Base-by-base conservation (phyloP, 2,888 invertebrate species). In the Pterostichus niger region DNA sequence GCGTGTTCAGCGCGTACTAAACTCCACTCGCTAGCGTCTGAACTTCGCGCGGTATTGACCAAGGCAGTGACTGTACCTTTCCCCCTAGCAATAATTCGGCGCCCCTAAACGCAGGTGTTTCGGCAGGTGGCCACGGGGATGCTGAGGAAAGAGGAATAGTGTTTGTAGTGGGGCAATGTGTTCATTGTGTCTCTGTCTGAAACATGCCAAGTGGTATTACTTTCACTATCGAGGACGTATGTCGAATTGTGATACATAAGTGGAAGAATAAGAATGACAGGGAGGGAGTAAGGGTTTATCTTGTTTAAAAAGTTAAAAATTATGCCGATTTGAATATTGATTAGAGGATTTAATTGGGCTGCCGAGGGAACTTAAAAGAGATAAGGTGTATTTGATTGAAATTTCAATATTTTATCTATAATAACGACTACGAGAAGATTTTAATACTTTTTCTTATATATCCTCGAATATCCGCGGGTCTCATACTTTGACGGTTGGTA, bases 41-140 rank as follows among this genome's bases (percentile, higher is more conserved):
- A 24, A 15, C 49, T 31, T 11, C 75, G 64, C 64, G 64, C 64
- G 31, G 33, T 75, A 75, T 75, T 52, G 75, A 75, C 75, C 75
- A 75, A 75, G 40, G 52, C 81, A 64, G 54, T 24, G 49, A 68
- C 15, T 40, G 13, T 56, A 56, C 56, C 56, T 56, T 77, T 77
- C 56, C 68, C 68, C 49, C 13, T 52, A 49, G 68, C 52, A 35
- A 44, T 52, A 46, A 61, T 64, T 59, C 46, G 64, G 80, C 80
- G 68, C 80, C 78, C 77, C 77, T 77, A 77, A 15, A 56, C 17
- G 80, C 80, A 80, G 80, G 80, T 80, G 80, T 40, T 68, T 52
- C 33, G 44, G 33, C 52, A 46, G 49, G 33, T 52, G 79, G 13
- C n/a, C 44, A 15, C 44, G 59, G 77, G 77, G 77, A 2, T 17